Conservation (phyloP, 2,888 invertebrate species). For the Miltochrista miniata region DNA sequence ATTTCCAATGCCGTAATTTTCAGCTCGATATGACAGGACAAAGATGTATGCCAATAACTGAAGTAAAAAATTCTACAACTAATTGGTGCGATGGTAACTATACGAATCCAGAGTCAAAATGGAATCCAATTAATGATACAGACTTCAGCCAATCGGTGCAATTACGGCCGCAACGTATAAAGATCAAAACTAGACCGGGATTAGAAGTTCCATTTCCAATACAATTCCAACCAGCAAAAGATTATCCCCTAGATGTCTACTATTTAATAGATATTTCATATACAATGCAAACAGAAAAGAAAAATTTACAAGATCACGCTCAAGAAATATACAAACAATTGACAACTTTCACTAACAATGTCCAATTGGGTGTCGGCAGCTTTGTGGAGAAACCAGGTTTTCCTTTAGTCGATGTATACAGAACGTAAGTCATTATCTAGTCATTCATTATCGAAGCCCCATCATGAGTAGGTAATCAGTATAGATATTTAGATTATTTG, state of each 20-base stretch:
- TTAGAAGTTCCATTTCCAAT: constrained; percentile 61
- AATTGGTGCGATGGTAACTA: constrained; percentile 44
- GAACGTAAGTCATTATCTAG: constrained; percentile 45
- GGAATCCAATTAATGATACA: constrained; percentile 3
- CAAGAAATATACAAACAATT: constrained; percentile 73
- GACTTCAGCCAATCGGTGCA: constrained; percentile 56
- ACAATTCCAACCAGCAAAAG: constrained; percentile 85
- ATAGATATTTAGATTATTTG: too few relatives aligned
- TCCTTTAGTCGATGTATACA: constrained; percentile 78
- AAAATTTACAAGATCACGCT: constrained; percentile 76
- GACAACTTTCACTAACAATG: constrained; percentile 84
- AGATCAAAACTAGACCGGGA: constrained; percentile 77
- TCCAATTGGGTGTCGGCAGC: constrained; percentile 86
- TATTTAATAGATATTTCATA: constrained; percentile 91
- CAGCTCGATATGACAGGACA: constrained; percentile 28
- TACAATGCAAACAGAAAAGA: constrained; percentile 87
- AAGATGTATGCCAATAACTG: constrained; percentile 46
- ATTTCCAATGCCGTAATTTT: constrained; percentile 13
- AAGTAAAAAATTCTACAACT: constrained; percentile 4
- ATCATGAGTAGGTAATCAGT: too few relatives aligned
- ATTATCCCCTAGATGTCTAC: constrained; percentile 93
- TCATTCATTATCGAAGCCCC: too few relatives aligned
- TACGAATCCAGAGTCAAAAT: constrained; percentile 29
- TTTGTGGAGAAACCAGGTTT: constrained; percentile 87
- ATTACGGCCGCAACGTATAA: constrained; percentile 81